Evolutionary conservation across 2,888 invertebrate genomes (phyloP), one percentile per base, ranked within the genome.

Genomic region (Cotesia congregata): DNA sequence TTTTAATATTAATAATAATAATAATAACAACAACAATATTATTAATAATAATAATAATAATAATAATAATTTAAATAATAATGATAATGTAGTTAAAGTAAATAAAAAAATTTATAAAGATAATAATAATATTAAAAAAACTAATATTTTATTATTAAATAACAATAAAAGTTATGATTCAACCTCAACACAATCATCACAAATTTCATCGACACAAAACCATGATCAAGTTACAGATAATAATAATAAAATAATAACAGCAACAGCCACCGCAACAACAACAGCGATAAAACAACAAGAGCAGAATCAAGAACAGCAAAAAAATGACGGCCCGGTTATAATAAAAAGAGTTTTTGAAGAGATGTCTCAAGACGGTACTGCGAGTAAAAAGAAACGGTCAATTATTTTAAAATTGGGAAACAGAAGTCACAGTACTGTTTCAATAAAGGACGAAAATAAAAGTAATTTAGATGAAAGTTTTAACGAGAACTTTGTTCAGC

Each of bases 301-400:
- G 1, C 38, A 4, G 9, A 7, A 17, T 30, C 20, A 41, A 39
- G 65, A 40, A 1, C 38, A 4, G 9, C 62, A 41, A 15, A 72
- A 64, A 61, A 67, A 68, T 15, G 60, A 67, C 15, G 72, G 67
- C 9, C 67, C 72, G 9, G 72, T 76, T 6, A 67, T 76, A 30
- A 76, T 76, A 64, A 68, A 61, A 72, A 67, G 76, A 62, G 59
- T 76, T 17, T 76, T 72, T 50, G 69, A 72, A 38, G 72, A 76
- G 7, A 76, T 65, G 59, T 62, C 68, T 20, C 20, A 59, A 67
- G 69, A 59, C 40, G 70, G 67, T 40, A 68, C 40, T 5, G 61
- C 67, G n/a, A 50, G 68, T 17, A 15, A 38, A 12, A 76, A 76
- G 17, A 76, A 72, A 62, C 76, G 76, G 9, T 72, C 67, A 40